Percentiles rank a stretch among this genome's conserved stretches.
These are phyloP conservation scores for Sebastes kiyomatsui DNA, from an alignment of 2,797 vertebrate species.

Conservation along the genomic window DNA sequence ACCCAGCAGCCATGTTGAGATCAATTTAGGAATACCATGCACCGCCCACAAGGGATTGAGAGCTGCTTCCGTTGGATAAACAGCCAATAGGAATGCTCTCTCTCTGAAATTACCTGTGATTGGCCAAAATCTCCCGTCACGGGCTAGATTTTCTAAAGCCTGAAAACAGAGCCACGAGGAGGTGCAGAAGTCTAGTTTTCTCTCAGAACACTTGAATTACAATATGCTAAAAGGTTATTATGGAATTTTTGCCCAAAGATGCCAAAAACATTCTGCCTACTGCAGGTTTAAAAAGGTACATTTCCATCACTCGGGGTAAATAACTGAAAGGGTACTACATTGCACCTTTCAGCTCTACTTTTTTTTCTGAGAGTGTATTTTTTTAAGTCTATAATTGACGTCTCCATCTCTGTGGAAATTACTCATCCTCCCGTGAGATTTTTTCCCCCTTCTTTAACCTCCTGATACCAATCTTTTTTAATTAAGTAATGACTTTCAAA, in stretches of 20 bases:
- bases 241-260: neutral
- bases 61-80: too few species aligned
- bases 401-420: conserved; percentile 67
- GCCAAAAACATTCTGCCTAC: neutral
- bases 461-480: conserved; percentile 75
- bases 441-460: conserved; percentile 50
- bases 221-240: too few species aligned
- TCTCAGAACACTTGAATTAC: too few species aligned
- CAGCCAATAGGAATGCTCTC: too few species aligned
- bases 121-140: too few species aligned
- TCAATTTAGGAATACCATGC: too few species aligned
- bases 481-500: conserved; percentile 81
- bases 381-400: conserved; percentile 64
- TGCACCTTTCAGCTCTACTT: neutral
- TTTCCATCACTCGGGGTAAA: neutral
- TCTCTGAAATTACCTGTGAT: too few species aligned
- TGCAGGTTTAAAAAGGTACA: neutral
- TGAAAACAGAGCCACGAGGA: too few species aligned
- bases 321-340: neutral
- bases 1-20: too few species aligned
- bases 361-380: conserved; percentile 38
- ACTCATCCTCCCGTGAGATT: conserved; percentile 58
- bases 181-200: too few species aligned
- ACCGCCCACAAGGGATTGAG: too few species aligned
- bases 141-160: accelerated